Evolutionary conservation across 2,888 invertebrate genomes (phyloP).

Genomic region (Napeogenes sylphis): DNA sequence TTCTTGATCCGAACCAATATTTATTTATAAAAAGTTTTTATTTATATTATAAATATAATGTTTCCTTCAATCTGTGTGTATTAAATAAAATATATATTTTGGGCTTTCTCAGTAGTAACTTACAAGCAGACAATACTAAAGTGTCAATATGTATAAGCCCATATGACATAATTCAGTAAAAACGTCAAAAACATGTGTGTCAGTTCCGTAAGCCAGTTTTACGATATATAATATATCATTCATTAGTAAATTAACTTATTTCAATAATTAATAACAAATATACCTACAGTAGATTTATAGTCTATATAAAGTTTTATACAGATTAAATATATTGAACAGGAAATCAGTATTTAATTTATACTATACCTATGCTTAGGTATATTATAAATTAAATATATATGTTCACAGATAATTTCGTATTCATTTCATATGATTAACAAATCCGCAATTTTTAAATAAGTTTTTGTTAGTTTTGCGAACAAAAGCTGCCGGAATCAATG

Average conservation of each 20-base stretch:
- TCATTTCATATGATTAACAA: not conserved
- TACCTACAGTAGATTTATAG: not conserved
- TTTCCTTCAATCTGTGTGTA: too few species aligned
- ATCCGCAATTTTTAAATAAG: not conserved
- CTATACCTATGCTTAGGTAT: not conserved
- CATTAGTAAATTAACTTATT: slow-evolving; percentile 17
- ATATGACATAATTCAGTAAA: slow-evolving; percentile 7
- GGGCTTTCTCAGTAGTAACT: not conserved
- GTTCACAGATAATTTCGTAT: not conserved
- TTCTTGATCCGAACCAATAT: too few species aligned
- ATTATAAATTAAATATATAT: too few species aligned
- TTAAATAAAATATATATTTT: too few species aligned
- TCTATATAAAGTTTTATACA: not conserved
- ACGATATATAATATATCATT: slow-evolving; percentile 25
- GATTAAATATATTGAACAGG: slow-evolving; percentile 2
- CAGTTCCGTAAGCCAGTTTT: slow-evolving; percentile 14
- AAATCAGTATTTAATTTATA: not conserved
- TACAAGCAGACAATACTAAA: not conserved
- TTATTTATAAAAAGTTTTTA: too few species aligned
- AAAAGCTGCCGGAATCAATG: slow-evolving; percentile 5
- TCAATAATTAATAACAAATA: slow-evolving; percentile 1
- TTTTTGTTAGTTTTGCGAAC: not conserved
- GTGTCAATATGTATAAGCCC: not conserved
- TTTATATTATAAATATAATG: too few species aligned
- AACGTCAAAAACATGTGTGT: slow-evolving; percentile 13